These are phyloP conservation scores for Pachycephus smyrnensis DNA, from an alignment of 2,888 invertebrate species.

Conservation along the genomic window DNA sequence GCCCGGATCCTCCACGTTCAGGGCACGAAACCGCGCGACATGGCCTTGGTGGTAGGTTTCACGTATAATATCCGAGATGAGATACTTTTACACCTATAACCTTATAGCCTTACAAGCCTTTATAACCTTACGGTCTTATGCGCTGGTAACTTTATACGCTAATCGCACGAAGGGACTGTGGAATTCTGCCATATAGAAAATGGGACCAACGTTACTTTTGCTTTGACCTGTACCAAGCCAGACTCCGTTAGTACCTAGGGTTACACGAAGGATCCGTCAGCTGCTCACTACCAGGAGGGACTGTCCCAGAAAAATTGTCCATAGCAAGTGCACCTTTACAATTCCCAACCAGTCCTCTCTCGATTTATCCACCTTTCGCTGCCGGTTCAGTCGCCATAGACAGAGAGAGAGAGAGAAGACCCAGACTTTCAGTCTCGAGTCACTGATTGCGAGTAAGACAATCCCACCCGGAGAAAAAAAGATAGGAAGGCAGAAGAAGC, in stretches of 20 bases:
- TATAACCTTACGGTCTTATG: background rate
- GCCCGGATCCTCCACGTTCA: conserved; percentile 62
- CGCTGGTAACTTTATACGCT: background rate
- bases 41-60: conserved; percentile 63
- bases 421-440: conserved; percentile 10
- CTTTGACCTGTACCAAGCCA: conserved; percentile 33
- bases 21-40: conserved; percentile 61
- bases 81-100: background rate
- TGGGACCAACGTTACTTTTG: conserved; percentile 20
- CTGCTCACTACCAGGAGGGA: conserved; percentile 22
- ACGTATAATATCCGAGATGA: background rate
- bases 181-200: background rate
- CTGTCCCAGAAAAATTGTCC: background rate
- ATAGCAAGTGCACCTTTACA: background rate
- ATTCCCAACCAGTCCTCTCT: background rate
- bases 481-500: conserved; percentile 27
- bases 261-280: conserved; percentile 35
- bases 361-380: background rate
- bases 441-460: background rate
- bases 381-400: background rate
- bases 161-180: background rate
- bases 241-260: conserved; percentile 31
- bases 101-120: background rate
- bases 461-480: conserved; percentile 7
- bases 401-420: conserved; percentile 28